These are phyloP conservation scores for Thera britannica DNA, from an alignment of 2,888 invertebrate genomes.

Conservation along the genomic window DNA sequence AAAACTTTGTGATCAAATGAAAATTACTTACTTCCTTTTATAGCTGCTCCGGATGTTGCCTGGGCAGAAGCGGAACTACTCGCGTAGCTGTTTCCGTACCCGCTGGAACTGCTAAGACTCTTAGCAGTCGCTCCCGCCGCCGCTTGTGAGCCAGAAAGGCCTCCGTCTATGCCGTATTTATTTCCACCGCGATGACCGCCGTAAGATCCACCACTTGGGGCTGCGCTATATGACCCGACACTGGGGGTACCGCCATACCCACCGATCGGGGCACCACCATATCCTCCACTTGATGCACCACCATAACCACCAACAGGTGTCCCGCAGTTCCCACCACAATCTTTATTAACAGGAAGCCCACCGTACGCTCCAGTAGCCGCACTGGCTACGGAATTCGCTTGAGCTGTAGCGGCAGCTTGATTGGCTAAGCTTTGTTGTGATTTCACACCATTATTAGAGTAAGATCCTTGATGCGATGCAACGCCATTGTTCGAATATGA, in stretches of 20 bases:
- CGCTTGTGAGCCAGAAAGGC: constrained; percentile 37
- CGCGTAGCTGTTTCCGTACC: constrained; percentile 56
- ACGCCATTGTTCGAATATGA: constrained; percentile 3
- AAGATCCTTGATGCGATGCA: constrained; percentile 6
- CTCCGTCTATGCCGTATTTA: constrained; percentile 4
- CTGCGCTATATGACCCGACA: constrained; percentile 14
- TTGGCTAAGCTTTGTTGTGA: constrained; percentile 6
- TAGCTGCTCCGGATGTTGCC: constrained; percentile 63
- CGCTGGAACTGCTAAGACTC: constrained; percentile 55
- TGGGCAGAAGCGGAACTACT: constrained; percentile 70
- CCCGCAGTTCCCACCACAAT: constrained; percentile 58
- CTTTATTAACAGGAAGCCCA: constrained; percentile 23
- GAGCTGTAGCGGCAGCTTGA: constrained; percentile 38
- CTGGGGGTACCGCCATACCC: constrained; percentile 27
- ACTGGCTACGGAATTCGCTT: constrained; percentile 54
- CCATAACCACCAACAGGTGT: constrained; percentile 37
- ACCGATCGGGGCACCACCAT: constrained; percentile 10
- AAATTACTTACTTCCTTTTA: constrained; percentile 66
- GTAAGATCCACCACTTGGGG: constrained; percentile 22
- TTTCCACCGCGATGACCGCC: constrained; percentile 28
- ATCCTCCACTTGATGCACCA: constrained; percentile 41
- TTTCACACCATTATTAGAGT: constrained; percentile 15
- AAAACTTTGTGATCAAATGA: not conserved
- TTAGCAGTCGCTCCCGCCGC: constrained; percentile 53
- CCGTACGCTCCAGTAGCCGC: constrained; percentile 48